These are phyloP conservation scores for Thaumetopoea pityocampa DNA, from an alignment of 1,140 invertebrate species.

Conservation along the genomic window DNA sequence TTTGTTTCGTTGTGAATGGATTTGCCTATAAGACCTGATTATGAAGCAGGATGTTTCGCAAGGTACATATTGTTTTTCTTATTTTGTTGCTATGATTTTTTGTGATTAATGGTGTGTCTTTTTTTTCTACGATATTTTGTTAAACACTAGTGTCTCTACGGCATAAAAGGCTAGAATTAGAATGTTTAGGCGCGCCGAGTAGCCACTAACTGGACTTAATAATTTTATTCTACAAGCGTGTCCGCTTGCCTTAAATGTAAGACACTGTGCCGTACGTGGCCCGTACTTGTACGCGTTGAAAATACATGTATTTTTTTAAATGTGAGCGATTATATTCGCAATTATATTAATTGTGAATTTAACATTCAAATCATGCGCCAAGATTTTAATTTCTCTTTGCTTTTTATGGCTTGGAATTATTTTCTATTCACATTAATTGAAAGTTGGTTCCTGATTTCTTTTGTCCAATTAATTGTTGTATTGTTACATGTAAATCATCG, in stretches of 20 bases:
- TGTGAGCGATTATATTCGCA: conserved; percentile 40
- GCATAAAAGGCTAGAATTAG: conserved; percentile 8
- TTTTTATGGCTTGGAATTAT: conserved; percentile 42
- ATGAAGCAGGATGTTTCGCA: conserved; percentile 54
- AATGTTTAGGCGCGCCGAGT: conserved; percentile 22
- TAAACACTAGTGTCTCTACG: conserved; percentile 24
- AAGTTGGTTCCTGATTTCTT: conserved; percentile 30
- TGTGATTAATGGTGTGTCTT: conserved; percentile 2
- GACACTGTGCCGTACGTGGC: conserved; percentile 37
- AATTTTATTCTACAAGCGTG: conserved; percentile 63
- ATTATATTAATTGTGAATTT: conserved; percentile 38
- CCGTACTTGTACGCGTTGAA: conserved; percentile 7
- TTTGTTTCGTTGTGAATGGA: conserved; percentile 68
- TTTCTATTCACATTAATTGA: conserved; percentile 42
- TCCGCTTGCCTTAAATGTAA: conserved; percentile 58
- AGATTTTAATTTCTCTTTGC: conserved; percentile 53
- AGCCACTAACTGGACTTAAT: conserved; percentile 69
- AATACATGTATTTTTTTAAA: conserved; percentile 50
- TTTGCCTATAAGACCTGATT: conserved; percentile 62
- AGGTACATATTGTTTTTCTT: conserved; percentile 42
- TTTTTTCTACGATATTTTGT: background rate
- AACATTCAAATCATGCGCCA: conserved; percentile 41
- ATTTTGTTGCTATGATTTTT: conserved; percentile 7
- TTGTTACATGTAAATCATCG: too few species aligned
- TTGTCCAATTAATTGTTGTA: conserved; percentile 19